Conservation (phyloP, 1,140 invertebrate genomes). For the Aphaenogaster floridana region DNA sequence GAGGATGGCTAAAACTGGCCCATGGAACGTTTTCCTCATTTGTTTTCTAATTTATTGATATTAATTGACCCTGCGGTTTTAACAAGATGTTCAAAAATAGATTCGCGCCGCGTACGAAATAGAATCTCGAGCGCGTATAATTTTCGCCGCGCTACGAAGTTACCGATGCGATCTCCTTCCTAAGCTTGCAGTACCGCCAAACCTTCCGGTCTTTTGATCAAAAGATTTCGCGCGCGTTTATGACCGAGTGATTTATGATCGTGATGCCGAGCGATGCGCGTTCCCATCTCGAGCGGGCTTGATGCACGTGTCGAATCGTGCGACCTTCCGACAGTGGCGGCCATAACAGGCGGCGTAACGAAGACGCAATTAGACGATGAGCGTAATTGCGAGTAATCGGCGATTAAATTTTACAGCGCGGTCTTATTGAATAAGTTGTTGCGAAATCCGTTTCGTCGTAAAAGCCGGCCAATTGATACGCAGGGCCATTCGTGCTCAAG, state of each 20-base stretch:
- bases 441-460: constrained; percentile 16
- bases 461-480: constrained; percentile 5
- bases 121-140: neutral
- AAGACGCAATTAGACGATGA: constrained; percentile 52
- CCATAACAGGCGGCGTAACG: constrained; percentile 51
- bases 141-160: neutral
- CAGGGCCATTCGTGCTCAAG: neutral
- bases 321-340: constrained; percentile 47
- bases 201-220: constrained; percentile 41
- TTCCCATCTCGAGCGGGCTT: constrained; percentile 48
- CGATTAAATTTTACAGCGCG: constrained; percentile 41
- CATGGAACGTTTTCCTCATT: neutral
- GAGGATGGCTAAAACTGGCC: neutral
- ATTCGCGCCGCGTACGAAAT: neutral
- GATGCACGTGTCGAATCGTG: constrained; percentile 56
- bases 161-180: neutral
- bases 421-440: constrained; percentile 41
- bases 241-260: constrained; percentile 53
- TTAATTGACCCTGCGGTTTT: neutral
- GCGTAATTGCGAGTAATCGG: constrained; percentile 47
- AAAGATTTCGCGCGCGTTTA: constrained; percentile 55
- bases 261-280: constrained; percentile 39
- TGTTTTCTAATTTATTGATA: neutral
- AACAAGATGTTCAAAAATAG: neutral
- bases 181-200: constrained; percentile 13